Base-by-base conservation (phyloP, 1,140 invertebrate species). In the Araneus ventricosus region DNA sequence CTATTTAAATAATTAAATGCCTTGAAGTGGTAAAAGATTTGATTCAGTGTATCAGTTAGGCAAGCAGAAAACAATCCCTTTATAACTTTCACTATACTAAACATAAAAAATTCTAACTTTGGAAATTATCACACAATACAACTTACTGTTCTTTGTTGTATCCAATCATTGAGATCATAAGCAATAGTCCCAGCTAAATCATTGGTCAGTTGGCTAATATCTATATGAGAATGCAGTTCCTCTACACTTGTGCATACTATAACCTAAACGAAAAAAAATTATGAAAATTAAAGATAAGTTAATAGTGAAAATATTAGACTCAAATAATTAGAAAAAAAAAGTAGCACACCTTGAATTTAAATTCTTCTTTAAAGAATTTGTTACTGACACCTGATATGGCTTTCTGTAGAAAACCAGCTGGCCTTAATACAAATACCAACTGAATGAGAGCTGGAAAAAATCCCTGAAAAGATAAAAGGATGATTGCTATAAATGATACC, bases 141-240 rank as follows among this genome's bases (percentile, higher is more conserved):
- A 84, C 97, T 97, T 96, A 99, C 99, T 95, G 99, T 97, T 96
- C 99, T 96, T 95, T 99, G 98, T 94, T 99, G 97, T 95, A 99
- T 99, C 99, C 99, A 99, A 94, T 99, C 98, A 84, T 97, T 97
- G 95, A 99, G 98, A 94, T 98, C 98, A 96, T 99, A 99, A 41
- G 97, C 96, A 90, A 99, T 96, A 94, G 97, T 96, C 10, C 99
- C 99, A 5, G 98, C 98, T 59, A 99, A 96, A 95, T 99, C 98
- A 80, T 97, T 96, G 0, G 98, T 99, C 93, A 99, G 96, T 95
- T 99, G 98, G 94, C 97, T 97, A 89, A 96, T 96, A 94, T 98
- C 98, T 80, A 99, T 96, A 95, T 97, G 97, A 75, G 98, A 97
- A 94, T 98, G 97, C 67, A 99, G 96, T 95, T 99, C 98, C 52